Evolutionary conservation across 2,113 vertebrate genomes (phyloP), one percentile per base, ranked within the genome.

Genomic region (Solea solea): DNA sequence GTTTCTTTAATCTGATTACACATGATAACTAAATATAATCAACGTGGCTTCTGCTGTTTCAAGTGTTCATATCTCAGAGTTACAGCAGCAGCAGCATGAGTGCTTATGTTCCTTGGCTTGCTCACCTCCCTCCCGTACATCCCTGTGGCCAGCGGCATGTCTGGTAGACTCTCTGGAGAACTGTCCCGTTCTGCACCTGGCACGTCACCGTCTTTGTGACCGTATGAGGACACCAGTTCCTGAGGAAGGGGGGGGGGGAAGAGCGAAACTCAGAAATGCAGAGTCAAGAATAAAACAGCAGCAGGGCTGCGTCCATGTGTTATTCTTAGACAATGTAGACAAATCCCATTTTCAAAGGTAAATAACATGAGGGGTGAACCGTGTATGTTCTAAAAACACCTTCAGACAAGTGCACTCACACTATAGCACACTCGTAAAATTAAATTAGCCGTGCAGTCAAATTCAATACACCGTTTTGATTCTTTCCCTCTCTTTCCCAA

Each of bases 141-240:
- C 94, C 94, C 91, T 96, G 93, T 2, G 97, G 96, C 97, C 97
- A 99, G 66, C 95, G 95, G 87, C 97, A 99, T 9, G 93, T 94
- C 91, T 96, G 97, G 85, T 97, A 96, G 2, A 98, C 94, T 5
- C 96, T 90, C 88, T 98, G 97, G 52, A 98, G 94, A 68, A 94
- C 89, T 3, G 97, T 99, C 66, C 97, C 97, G 5, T 99, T 99
- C 84, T 98, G 97, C 39, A 97, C 90, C 13, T 97, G 96, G 91
- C 97, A 99, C 0, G 95, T 96, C 82, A 97, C 91, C 0, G 94
- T 97, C 78, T 95, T 94, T 7, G 95, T 96, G 78, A 96, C 95
- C 0, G 94, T 93, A 13, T 98, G 96, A 0, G 97, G 95, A 90
- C 97, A 98, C 97, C 97, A 99, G 86, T 96, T 98, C 86, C 97